Evolutionary conservation across 1,140 invertebrate genomes (phyloP).

Genomic region (Chrysopa pallens): DNA sequence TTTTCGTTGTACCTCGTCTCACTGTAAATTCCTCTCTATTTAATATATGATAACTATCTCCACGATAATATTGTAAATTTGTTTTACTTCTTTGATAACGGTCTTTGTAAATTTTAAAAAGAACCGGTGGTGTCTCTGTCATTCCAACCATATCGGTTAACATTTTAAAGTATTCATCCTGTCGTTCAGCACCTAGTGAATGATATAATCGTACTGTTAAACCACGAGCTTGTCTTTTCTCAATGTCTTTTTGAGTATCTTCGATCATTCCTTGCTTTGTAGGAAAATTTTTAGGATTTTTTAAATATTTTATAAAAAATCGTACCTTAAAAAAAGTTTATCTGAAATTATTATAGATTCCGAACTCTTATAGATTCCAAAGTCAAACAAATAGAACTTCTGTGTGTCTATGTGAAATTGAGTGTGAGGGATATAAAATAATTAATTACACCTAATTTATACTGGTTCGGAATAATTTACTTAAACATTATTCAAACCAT

Average conservation of each 20-base stretch:
- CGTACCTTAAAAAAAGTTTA: constrained; percentile 3
- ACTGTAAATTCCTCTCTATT: no score
- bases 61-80: no score
- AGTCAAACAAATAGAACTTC: neutral
- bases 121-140: constrained; percentile 26
- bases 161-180: constrained; percentile 35
- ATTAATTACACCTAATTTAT: no score
- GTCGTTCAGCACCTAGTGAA: constrained; percentile 31
- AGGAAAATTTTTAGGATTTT: constrained; percentile 1
- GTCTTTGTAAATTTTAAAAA: constrained; percentile 11
- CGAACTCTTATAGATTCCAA: neutral
- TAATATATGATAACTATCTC: no score
- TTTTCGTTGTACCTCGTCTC: no score
- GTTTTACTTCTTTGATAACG: no score
- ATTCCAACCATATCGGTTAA: constrained; percentile 31
- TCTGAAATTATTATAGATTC: neutral
- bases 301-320: constrained; percentile 5
- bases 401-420: neutral
- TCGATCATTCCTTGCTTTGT: constrained; percentile 6
- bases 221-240: constrained; percentile 22
- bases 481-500: no score
- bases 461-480: no score
- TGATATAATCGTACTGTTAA: constrained; percentile 35
- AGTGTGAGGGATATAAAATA: no score
- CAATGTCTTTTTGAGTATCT: constrained; percentile 10